phyloP scores from a whole-genome alignment of 2,113 vertebrate genomes.

The Malurus alboscapulatus region DNA sequence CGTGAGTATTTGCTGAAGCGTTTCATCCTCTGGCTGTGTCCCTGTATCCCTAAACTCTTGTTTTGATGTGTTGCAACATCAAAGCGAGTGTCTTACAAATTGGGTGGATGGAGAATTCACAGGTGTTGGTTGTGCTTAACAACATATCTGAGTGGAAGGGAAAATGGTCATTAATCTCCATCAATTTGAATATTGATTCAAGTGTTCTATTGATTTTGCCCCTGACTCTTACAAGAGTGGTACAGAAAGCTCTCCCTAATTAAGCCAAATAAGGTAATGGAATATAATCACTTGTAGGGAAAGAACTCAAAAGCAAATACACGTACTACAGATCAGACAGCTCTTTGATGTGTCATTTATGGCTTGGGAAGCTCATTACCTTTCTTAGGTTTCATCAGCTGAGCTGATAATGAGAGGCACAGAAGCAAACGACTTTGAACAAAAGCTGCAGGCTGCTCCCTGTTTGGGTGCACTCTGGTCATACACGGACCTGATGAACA shows the following conservation, averaged over 20 bases:
- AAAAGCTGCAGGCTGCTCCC: neutral
- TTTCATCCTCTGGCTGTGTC: neutral
- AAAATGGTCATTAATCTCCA: neutral
- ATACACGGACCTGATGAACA: neutral
- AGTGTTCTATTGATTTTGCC: neutral
- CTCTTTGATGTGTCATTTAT: neutral
- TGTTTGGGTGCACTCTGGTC: neutral
- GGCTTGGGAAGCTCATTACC: neutral
- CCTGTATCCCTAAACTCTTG: neutral
- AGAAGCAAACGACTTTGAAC: neutral
- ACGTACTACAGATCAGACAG: neutral
- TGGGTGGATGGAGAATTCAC: neutral
- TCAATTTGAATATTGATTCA: neutral
- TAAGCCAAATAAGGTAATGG: neutral
- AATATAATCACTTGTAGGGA: neutral
- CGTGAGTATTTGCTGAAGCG: rapidly evolving
- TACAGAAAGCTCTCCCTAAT: neutral
- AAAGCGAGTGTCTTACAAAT: neutral
- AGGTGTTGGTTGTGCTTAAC: neutral
- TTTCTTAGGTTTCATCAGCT: neutral
- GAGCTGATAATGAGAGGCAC: neutral
- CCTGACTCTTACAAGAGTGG: neutral
- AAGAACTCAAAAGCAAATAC: neutral
- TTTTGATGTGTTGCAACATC: neutral
- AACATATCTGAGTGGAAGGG: rapidly evolving